Evolutionary conservation across 2,797 vertebrate species (phyloP).

Genomic region (Carduelis carduelis): DNA sequence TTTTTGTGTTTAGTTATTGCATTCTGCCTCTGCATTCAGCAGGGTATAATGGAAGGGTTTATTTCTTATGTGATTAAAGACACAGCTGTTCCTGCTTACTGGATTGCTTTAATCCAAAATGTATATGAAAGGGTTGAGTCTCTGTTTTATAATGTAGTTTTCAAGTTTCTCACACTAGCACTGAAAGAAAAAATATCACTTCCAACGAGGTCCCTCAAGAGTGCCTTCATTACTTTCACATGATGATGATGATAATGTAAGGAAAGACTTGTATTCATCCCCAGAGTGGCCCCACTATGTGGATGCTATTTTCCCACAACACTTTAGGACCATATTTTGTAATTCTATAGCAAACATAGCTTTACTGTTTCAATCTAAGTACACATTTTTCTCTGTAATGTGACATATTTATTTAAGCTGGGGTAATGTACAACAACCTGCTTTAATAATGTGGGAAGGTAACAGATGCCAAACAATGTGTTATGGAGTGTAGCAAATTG

Average conservation of each 20-base stretch:
- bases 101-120: constrained; percentile 37
- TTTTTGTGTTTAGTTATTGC: constrained; percentile 47
- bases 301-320: neutral
- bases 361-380: constrained; percentile 15
- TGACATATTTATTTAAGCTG: constrained; percentile 26
- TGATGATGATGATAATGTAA: neutral
- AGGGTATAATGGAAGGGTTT: constrained; percentile 58
- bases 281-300: neutral
- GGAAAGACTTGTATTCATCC: neutral
- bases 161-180: neutral
- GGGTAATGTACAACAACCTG: neutral
- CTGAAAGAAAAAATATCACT: constrained; percentile 11
- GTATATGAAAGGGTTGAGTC: neutral
- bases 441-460: constrained; percentile 2
- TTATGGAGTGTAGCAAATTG: neutral
- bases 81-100: constrained; percentile 63
- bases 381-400: constrained; percentile 33
- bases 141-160: neutral
- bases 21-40: constrained; percentile 50
- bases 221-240: neutral
- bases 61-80: constrained; percentile 68
- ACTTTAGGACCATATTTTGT: neutral
- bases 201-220: constrained; percentile 1
- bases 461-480: constrained; percentile 15
- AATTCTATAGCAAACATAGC: neutral